phyloP scores from a whole-genome alignment of 1,140 invertebrate genomes.

The Brachionus calyciflorus region DNA sequence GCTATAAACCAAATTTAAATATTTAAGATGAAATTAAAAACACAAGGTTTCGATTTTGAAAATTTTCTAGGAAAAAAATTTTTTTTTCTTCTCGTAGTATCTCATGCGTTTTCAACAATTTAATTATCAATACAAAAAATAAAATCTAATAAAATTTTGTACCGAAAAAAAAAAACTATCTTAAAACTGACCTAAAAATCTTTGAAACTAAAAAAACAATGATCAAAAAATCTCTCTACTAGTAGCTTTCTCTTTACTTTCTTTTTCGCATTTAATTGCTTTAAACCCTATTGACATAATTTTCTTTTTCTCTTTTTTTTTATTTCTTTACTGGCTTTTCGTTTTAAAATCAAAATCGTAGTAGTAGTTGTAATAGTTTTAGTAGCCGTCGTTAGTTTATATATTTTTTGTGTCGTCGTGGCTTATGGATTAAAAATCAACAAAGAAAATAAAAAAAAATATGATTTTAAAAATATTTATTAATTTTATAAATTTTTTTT shows the following conservation, averaged over 20 bases:
- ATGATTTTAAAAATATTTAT: background rate
- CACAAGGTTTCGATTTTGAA: too few species aligned
- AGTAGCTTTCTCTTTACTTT: background rate
- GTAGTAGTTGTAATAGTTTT: too few species aligned
- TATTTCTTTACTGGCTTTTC: background rate
- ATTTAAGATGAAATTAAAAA: too few species aligned
- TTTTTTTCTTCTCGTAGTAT: too few species aligned
- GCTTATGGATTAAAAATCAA: background rate
- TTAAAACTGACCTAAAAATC: slow-evolving; percentile 27
- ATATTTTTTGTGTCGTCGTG: too few species aligned
- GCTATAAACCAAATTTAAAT: too few species aligned
- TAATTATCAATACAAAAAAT: too few species aligned
- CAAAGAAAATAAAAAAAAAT: background rate
- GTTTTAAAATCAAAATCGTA: background rate
- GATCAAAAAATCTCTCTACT: background rate
- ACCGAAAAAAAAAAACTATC: background rate
- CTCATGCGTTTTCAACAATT: too few species aligned
- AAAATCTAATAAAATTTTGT: slow-evolving; percentile 13
- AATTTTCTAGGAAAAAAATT: too few species aligned
- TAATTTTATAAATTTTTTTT: slow-evolving; percentile 5
- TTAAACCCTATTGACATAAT: slow-evolving; percentile 40
- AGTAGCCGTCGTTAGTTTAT: too few species aligned
- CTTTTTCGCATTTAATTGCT: slow-evolving; percentile 43
- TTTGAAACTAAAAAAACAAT: slow-evolving; percentile 3
- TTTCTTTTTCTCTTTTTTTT: background rate